Conservation (phyloP, 2,113 vertebrate species). For the Mionectes macconnelli region DNA sequence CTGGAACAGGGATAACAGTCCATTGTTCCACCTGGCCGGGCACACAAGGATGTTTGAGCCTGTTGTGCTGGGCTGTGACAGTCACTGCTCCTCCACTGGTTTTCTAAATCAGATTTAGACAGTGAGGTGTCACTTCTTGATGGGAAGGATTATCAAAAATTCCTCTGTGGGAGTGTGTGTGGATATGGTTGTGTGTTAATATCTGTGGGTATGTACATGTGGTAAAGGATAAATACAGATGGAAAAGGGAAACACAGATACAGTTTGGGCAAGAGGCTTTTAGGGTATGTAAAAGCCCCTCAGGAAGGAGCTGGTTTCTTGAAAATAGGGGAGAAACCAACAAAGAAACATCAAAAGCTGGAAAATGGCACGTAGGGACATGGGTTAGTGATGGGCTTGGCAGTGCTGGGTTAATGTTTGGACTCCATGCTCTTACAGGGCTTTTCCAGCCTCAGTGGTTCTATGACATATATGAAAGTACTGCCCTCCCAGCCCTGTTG, state of each 20-base stretch:
- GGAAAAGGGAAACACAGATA: neutral
- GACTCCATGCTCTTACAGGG: neutral
- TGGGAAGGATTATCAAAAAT: neutral
- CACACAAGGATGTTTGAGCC: neutral
- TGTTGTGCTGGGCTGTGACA: neutral
- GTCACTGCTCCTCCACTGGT: neutral
- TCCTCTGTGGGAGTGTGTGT: neutral
- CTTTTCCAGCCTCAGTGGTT: neutral
- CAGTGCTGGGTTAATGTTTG: neutral
- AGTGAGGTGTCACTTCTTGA: neutral
- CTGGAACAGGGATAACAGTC: neutral
- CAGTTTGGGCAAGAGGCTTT: neutral
- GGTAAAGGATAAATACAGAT: neutral
- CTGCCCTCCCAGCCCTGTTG: neutral
- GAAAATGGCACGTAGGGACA: neutral
- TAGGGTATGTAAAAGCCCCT: neutral
- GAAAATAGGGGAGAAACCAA: neutral
- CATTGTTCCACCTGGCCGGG: rapidly evolving
- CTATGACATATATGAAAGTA: neutral
- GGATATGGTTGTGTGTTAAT: neutral
- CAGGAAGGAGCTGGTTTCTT: neutral
- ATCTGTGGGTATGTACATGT: neutral
- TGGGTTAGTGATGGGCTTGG: neutral
- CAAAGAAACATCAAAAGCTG: neutral
- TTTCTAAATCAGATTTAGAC: neutral